Evolutionary conservation across 2,113 vertebrate species (phyloP).

Genomic region (Rhabdornis inornatus): DNA sequence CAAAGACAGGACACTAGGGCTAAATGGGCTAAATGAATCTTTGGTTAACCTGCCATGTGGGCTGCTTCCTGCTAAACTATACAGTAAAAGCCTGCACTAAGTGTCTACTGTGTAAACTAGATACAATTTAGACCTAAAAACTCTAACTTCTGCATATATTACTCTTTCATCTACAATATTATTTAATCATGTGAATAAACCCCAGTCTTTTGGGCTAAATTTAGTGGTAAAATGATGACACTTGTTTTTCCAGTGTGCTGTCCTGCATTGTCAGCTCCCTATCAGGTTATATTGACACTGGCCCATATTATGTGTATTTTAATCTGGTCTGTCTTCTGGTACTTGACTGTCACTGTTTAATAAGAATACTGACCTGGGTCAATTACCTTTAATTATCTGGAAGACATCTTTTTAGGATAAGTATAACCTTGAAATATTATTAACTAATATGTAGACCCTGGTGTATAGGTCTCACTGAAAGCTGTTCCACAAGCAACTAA

Average conservation of each 20-base stretch:
- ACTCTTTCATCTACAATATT: not conserved
- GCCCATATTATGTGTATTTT: not conserved
- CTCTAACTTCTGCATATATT: not conserved
- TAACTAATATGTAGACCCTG: not conserved
- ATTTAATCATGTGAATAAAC: not conserved
- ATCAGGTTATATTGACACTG: not conserved
- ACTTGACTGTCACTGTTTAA: not conserved
- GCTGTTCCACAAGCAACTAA: not conserved
- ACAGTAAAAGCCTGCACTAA: not conserved
- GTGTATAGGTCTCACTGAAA: not conserved
- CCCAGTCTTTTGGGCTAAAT: not conserved
- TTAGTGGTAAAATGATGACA: not conserved
- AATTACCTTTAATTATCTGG: not conserved
- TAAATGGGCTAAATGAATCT: not conserved
- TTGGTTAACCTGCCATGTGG: not conserved
- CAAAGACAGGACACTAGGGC: not conserved
- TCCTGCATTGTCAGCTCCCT: not conserved
- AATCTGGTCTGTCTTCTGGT: not conserved
- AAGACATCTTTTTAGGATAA: not conserved
- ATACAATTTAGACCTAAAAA: not conserved
- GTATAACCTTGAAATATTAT: not conserved
- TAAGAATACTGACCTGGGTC: not conserved
- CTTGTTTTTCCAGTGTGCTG: not conserved
- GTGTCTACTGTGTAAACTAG: accelerated
- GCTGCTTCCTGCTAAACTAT: not conserved